Evolutionary conservation across 2,797 vertebrate species (phyloP), one percentile per base, ranked within the genome.

Genomic region (Apogon talboti): DNA sequence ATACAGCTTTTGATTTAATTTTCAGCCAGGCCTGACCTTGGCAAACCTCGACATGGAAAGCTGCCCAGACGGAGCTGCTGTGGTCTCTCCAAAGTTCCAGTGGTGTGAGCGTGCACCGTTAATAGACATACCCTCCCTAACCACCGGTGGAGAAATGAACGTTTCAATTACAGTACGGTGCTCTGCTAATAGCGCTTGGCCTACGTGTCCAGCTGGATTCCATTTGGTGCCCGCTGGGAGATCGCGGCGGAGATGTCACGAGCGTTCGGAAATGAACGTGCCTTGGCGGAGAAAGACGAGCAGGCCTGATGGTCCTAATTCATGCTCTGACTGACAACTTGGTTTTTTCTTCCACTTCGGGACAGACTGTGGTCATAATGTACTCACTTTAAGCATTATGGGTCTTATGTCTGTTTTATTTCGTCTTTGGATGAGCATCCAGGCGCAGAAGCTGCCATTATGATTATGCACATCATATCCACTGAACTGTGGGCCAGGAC

Each of bases 141-240:
- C 82, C 80, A 64, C 76, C 71, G 63, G 76, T 59, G 66, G 58
- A 78, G 76, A 85, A 76, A 74, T 76, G 79, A 82, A 83, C 69
- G 63, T 81, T 84, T 85, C 82, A 90, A 87, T 91, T 87, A 88
- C 68, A 70, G 72, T 44, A 69, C 24, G 24, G 76, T 70, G 67
- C 59, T 43, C 89, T 83, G 59, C 87, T 92, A 90, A 91, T 74
- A 84, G 82, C 53, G 21, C 60, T 78, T 75, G 81, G 69, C 65
- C 80, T 18, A 41, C 44, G 33, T 24, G 50, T 83, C 74, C 91
- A 92, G 90, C 91, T 93, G 92, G 91, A 84, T 82, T 87, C 81
- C 81, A 92, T 92, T 91, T 88, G 63, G 33, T 53, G 76, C 61
- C 59, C n/a, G 11, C 82, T 66, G 72, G 81, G 84, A 81, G 88